phyloP scores from a whole-genome alignment of 2,797 vertebrate genomes.

The Kryptopterus vitreolus region DNA sequence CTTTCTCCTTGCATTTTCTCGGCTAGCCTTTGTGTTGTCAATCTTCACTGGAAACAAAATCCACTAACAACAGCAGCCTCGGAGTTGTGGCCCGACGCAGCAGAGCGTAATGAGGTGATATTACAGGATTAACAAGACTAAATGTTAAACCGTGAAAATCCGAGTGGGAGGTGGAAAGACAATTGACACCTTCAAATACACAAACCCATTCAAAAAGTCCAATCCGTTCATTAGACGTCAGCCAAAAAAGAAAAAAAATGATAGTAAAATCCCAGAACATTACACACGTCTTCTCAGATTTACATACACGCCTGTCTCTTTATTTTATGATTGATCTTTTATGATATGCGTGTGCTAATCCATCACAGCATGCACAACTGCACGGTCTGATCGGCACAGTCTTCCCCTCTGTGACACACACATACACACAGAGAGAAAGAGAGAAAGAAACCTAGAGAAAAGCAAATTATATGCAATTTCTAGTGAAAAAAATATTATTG shows the following conservation, averaged over 20 bases:
- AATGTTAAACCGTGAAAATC: slow-evolving; percentile 72
- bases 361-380: slow-evolving; percentile 30
- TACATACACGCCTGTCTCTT: background rate
- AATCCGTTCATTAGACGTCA: background rate
- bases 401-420: background rate
- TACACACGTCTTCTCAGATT: background rate
- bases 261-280: background rate
- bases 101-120: slow-evolving; percentile 65
- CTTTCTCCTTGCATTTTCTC: background rate
- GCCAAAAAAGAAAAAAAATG: background rate
- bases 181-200: slow-evolving; percentile 63
- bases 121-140: slow-evolving; percentile 70
- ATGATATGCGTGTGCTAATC: slow-evolving; percentile 6
- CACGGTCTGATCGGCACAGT: slow-evolving; percentile 22
- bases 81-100: slow-evolving; percentile 14
- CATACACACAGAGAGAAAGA: background rate
- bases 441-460: too few species aligned
- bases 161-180: slow-evolving; percentile 62
- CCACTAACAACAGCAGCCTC: slow-evolving; percentile 13
- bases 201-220: background rate
- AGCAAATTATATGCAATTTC: background rate
- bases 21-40: slow-evolving; percentile 29
- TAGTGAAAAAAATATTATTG: background rate
- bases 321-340: slow-evolving; percentile 24
- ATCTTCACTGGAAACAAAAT: slow-evolving; percentile 14